Percentiles rank a stretch among this genome's conserved stretches.
Evolutionary conservation across 2,113 vertebrate genomes (phyloP).

Genomic region (Ameiurus melas): DNA sequence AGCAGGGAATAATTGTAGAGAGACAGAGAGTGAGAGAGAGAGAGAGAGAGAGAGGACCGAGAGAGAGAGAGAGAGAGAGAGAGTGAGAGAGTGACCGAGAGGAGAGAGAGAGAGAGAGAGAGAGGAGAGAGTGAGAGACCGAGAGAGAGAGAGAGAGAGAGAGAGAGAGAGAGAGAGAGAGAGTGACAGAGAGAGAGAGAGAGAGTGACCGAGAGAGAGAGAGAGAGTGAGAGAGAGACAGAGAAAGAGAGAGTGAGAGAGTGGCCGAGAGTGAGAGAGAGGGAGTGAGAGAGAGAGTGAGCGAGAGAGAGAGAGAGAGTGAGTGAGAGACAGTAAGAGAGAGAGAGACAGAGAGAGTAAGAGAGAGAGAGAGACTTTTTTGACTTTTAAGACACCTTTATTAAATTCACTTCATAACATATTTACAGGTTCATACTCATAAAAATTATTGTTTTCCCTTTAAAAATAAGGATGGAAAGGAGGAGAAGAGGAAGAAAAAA

Average conservation of each 20-base stretch:
- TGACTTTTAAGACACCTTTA: too few relatives aligned
- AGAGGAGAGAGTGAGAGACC: background rate
- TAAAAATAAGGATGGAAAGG: too few relatives aligned
- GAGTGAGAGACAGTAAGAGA: too few relatives aligned
- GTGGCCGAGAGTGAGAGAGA: background rate
- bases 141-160: background rate
- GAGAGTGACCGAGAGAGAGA: background rate
- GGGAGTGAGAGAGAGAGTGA: too few relatives aligned
- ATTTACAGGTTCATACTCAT: too few relatives aligned
- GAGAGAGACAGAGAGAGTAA: too few relatives aligned
- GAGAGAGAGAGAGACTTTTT: too few relatives aligned
- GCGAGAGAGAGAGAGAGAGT: too few relatives aligned
- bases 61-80: background rate
- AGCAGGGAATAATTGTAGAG: conserved; percentile 14
- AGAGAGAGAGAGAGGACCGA: background rate
- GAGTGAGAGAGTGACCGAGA: too few relatives aligned
- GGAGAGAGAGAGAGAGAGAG: background rate
- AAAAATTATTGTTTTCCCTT: too few relatives aligned
- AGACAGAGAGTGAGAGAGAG: background rate
- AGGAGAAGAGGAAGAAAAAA: too few relatives aligned
- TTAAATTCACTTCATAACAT: too few relatives aligned
- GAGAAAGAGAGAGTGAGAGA: background rate
- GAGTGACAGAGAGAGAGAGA: background rate
- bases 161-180: background rate
- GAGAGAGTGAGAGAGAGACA: background rate